A percentile compares a stretch with the other conserved stretches of the same genome.
These are phyloP conservation scores for Petrocephalus zakoni DNA, from an alignment of 2,113 vertebrate species.

Conservation along the genomic window DNA sequence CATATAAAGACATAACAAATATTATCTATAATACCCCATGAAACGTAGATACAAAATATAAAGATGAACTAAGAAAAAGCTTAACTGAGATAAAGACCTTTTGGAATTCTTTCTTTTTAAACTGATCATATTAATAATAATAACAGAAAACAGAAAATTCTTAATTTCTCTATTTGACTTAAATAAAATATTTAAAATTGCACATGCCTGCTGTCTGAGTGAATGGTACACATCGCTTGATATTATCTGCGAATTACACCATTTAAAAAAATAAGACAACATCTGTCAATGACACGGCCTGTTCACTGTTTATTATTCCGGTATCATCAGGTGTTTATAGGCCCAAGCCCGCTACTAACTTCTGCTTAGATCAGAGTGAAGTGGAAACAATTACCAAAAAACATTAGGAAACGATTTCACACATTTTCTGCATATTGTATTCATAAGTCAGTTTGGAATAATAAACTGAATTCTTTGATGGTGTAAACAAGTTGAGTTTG, in stretches of 20 bases:
- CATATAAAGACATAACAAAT: conserved; percentile 41
- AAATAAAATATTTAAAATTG: not conserved
- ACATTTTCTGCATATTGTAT: not conserved
- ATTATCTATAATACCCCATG: conserved; percentile 51
- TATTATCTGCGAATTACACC: no score
- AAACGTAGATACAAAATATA: conserved; percentile 37
- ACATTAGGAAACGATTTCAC: not conserved
- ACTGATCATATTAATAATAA: not conserved
- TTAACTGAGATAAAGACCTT: not conserved
- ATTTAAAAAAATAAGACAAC: no score
- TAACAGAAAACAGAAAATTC: not conserved
- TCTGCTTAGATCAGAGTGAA: not conserved
- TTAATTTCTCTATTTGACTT: not conserved
- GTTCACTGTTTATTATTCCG: no score
- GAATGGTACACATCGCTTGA: not conserved
- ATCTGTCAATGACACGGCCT: no score
- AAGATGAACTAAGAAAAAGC: not conserved
- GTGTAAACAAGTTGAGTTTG: not conserved
- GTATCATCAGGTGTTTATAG: no score
- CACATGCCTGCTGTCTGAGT: not conserved
- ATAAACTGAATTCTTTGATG: not conserved
- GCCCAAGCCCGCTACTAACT: not conserved
- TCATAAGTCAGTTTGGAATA: not conserved
- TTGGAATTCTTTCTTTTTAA: not conserved
- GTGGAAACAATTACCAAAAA: not conserved